Evolutionary conservation across 2,113 vertebrate species (phyloP).

Genomic region (Chaetura pelagica): DNA sequence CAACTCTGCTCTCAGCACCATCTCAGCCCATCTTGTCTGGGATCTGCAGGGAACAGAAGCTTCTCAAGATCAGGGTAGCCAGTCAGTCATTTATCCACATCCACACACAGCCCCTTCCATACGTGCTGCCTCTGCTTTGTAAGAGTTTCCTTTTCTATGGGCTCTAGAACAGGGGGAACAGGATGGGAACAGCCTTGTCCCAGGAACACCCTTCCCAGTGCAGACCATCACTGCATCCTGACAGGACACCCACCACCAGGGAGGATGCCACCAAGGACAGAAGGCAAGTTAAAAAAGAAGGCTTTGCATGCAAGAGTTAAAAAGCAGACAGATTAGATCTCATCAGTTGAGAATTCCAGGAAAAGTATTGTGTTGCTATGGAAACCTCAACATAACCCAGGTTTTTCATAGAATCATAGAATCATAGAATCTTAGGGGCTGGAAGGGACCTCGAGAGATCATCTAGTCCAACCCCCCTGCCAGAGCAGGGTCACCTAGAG

Average conservation of each 20-base stretch:
- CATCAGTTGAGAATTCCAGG: conserved; percentile 48
- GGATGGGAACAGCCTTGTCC: background rate
- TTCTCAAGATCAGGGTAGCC: background rate
- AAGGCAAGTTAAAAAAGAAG: background rate
- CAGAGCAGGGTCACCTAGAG: no score
- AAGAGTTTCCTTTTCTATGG: background rate
- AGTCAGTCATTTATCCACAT: no score
- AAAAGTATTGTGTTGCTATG: conserved; percentile 64
- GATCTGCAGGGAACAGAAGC: background rate
- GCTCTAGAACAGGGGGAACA: background rate
- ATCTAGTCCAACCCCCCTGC: no score
- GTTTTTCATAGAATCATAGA: no score
- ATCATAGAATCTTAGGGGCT: no score
- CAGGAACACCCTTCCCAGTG: background rate
- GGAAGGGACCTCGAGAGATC: no score
- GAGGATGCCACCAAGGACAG: background rate
- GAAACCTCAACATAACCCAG: conserved; percentile 51
- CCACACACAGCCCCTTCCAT: background rate
- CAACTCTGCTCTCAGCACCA: background rate
- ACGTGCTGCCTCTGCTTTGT: background rate
- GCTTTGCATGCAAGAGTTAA: conserved; percentile 47
- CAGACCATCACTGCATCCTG: background rate
- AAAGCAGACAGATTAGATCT: conserved; percentile 27
- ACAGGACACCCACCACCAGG: background rate
- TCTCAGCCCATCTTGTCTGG: background rate